A percentile compares a stretch with the other conserved stretches of the same genome.
These are phyloP conservation scores for Leucophenga varia DNA, from an alignment of 1,140 invertebrate genomes.

Conservation along the genomic window DNA sequence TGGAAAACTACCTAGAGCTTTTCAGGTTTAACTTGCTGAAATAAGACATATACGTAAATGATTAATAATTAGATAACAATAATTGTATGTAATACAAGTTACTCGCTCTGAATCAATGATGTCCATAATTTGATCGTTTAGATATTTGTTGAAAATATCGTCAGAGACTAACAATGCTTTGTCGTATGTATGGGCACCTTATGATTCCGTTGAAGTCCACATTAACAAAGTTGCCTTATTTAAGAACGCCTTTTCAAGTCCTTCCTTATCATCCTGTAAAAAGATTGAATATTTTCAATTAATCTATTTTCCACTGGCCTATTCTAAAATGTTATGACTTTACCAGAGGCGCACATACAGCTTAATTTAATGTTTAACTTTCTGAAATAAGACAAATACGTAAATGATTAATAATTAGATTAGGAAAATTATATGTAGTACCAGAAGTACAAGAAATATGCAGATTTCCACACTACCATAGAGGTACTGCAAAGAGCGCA, in stretches of 20 bases:
- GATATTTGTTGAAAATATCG: constrained; percentile 94
- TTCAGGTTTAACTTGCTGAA: constrained; percentile 90
- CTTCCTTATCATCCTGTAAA: too few species aligned
- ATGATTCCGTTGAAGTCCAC: constrained; percentile 85
- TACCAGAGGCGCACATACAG: too few species aligned
- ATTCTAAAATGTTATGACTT: too few species aligned
- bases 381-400: constrained; percentile 62
- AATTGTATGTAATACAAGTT: too few species aligned
- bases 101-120: constrained; percentile 97
- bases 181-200: constrained; percentile 88
- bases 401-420: not conserved
- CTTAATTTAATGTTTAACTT: constrained; percentile 92
- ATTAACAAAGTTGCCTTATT: constrained; percentile 76
- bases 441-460: too few species aligned
- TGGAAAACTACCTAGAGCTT: constrained; percentile 96
- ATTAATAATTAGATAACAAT: not conserved
- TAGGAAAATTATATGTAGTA: too few species aligned
- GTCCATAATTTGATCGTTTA: constrained; percentile 98
- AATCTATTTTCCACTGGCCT: too few species aligned
- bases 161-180: constrained; percentile 91
- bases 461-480: too few species aligned
- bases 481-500: too few species aligned
- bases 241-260: constrained; percentile 81
- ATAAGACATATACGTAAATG: not conserved
- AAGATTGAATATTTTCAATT: too few species aligned